phyloP scores from a whole-genome alignment of 2,113 vertebrate species.

The Salminus brasiliensis region DNA sequence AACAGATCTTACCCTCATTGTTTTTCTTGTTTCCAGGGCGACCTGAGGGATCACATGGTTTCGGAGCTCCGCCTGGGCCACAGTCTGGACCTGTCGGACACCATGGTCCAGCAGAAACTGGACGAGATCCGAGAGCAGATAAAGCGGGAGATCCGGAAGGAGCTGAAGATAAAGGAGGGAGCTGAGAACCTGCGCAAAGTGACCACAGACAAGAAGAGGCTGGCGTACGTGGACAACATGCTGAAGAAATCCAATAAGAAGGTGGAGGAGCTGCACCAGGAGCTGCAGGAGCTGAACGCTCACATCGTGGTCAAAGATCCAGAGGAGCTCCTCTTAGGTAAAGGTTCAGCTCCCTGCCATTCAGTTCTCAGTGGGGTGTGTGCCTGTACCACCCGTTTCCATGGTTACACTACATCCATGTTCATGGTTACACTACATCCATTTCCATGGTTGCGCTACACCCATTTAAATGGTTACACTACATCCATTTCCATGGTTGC shows the following conservation, averaged over 20 bases:
- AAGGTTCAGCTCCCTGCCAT: constrained; percentile 8
- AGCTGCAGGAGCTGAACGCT: constrained; percentile 95
- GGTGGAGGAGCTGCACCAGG: constrained; percentile 95
- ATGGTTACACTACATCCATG: background rate
- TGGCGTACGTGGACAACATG: constrained; percentile 98
- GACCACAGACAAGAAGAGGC: constrained; percentile 98
- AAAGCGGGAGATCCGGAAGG: constrained; percentile 91
- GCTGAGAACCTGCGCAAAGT: constrained; percentile 91
- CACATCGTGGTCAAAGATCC: constrained; percentile 97
- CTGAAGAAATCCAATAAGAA: constrained; percentile 99
- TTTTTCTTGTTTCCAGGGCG: constrained; percentile 73
- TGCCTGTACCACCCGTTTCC: too few species aligned
- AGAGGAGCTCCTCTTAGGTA: constrained; percentile 92
- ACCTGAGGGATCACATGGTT: constrained; percentile 77
- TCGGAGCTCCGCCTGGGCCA: constrained; percentile 80
- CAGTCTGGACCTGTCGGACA: constrained; percentile 86
- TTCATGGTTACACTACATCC: background rate
- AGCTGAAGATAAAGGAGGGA: constrained; percentile 93
- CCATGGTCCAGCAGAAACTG: constrained; percentile 88
- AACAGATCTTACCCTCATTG: background rate
- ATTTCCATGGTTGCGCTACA: background rate
- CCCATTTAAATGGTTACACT: background rate
- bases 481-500: background rate
- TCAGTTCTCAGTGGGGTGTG: too few species aligned
- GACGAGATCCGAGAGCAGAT: constrained; percentile 91